Evolutionary conservation across 2,888 invertebrate genomes (phyloP), one percentile per base, ranked within the genome.

Genomic region (Cataglyphis cursor): DNA sequence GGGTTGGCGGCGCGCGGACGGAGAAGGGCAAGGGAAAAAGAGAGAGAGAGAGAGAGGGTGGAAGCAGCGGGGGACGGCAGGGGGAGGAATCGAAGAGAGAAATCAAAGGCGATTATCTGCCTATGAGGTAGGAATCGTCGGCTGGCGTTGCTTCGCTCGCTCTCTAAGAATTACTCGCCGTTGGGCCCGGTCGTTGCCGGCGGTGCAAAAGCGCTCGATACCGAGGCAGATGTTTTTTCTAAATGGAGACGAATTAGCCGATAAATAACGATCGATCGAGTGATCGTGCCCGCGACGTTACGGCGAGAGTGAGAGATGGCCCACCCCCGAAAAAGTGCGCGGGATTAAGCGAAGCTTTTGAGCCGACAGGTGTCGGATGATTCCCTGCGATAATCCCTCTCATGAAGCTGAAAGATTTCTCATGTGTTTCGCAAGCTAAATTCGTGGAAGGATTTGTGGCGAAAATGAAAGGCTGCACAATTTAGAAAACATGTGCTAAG

Each of bases 91-190:
- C 94, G 94, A 94, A 94, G 94, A 94, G 94, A 94, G 94, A 94
- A 94, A 94, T 94, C 94, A 94, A 94, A 94, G 94, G 92, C 94
- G 94, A 94, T 94, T 94, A 94, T 94, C 94, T 94, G 94, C 92
- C 94, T 94, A 94, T 94, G 94, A 93, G 94, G 94, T 91, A 93
- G 94, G 92, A 93, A 94, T 94, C 93, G 94, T 92, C 90, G 92
- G 91, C 83, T 81, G 92, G 88, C 90, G 86, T 90, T 80, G 90
- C 78, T 65, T 64, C 84, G 85, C 84, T 86, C 90, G 87, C 90
- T 91, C 78, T 80, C 89, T 91, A 90, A 90, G 91, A 90, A 92
- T 91, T 90, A 87, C 89, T 91, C 88, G 90, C 91, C 85, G 88
- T 72, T 89, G 88, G 92, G 92, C 92, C 89, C 86, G 83, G 90